A percentile compares a stretch with the other conserved stretches of the same genome.
Conservation (phyloP, 2,113 vertebrate species). For the Theristicus caerulescens region DNA sequence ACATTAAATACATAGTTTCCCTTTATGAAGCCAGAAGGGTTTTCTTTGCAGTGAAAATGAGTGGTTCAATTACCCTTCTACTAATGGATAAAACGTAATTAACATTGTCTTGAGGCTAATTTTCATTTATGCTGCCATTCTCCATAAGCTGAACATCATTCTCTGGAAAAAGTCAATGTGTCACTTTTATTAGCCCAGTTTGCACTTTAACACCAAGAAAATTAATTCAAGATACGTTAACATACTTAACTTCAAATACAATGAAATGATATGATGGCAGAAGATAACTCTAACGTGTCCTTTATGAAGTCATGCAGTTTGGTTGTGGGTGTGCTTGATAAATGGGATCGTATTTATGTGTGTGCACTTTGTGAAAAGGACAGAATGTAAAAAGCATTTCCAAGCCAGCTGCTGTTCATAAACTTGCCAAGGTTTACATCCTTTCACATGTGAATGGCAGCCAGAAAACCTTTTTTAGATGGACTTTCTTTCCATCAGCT, state of each 20-base stretch:
- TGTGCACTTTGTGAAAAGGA: not conserved
- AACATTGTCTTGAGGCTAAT: constrained; percentile 78
- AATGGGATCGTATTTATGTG: not conserved
- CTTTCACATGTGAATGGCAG: accelerated
- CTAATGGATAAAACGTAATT: constrained; percentile 78
- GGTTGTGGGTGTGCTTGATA: not conserved
- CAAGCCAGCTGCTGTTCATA: not conserved
- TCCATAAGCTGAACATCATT: constrained; percentile 64
- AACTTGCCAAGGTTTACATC: not conserved
- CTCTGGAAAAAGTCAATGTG: constrained; percentile 75
- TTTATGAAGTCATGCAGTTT: constrained; percentile 10
- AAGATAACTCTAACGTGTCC: not conserved
- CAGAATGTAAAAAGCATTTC: not conserved
- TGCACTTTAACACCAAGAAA: constrained; percentile 74
- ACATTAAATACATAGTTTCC: constrained; percentile 58
- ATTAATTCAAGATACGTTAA: constrained; percentile 73
- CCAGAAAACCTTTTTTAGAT: not conserved
- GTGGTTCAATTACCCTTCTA: constrained; percentile 70
- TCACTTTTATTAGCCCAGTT: constrained; percentile 78
- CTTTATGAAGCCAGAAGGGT: constrained; percentile 71
- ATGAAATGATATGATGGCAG: constrained; percentile 24
- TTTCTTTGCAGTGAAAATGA: constrained; percentile 72
- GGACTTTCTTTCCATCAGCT: not conserved
- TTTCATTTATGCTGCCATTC: constrained; percentile 68
- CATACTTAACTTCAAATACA: constrained; percentile 25